Conservation (phyloP, 1,140 invertebrate genomes). For the Eumaeus atala region DNA sequence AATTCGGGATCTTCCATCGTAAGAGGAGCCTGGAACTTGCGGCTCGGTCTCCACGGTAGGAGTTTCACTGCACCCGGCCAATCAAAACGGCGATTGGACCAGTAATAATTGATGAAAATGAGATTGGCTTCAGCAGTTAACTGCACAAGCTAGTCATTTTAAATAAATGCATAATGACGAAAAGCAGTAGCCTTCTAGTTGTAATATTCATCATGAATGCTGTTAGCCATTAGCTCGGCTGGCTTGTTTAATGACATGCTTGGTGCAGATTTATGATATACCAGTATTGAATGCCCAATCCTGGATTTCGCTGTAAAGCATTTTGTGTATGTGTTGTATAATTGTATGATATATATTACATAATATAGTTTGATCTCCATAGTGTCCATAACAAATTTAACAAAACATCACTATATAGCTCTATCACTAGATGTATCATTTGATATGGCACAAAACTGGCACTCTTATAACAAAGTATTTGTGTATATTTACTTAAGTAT, state of each 20-base stretch:
- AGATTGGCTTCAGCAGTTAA: slow-evolving; percentile 29
- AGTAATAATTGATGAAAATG: slow-evolving; percentile 43
- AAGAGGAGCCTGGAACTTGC: slow-evolving; percentile 77
- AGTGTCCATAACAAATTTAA: no score
- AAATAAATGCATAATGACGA: slow-evolving; percentile 34
- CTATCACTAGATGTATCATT: no score
- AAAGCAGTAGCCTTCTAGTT: slow-evolving; percentile 43
- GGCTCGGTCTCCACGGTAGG: slow-evolving; percentile 77
- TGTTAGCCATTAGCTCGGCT: slow-evolving; percentile 27
- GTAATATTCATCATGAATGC: slow-evolving; percentile 39
- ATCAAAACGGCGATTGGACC: slow-evolving; percentile 32
- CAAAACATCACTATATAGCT: no score
- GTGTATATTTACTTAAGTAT: background rate
- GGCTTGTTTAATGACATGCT: slow-evolving; percentile 8
- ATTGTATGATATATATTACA: background rate
- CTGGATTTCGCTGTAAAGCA: background rate
- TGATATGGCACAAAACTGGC: no score
- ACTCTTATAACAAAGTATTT: background rate
- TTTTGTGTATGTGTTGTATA: background rate
- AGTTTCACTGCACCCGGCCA: slow-evolving; percentile 71
- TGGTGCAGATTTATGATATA: background rate
- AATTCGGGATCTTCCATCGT: slow-evolving; percentile 73
- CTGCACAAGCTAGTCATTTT: slow-evolving; percentile 38
- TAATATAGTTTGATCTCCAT: no score
- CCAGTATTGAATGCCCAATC: background rate